Evolutionary conservation across 2,888 invertebrate species (phyloP), one percentile per base, ranked within the genome.

Genomic region (Hedya salicella): DNA sequence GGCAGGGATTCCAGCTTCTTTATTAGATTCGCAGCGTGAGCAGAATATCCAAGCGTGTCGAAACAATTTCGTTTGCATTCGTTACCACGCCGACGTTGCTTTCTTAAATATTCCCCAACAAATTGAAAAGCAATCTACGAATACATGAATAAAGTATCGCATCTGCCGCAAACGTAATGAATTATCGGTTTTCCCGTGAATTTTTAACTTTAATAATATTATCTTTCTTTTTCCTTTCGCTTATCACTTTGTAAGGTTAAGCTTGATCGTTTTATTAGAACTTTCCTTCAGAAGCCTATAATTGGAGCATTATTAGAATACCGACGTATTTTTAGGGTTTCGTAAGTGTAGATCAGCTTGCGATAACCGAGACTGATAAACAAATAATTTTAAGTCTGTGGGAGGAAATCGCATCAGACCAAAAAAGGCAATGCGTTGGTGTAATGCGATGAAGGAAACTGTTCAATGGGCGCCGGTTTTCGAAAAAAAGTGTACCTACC

Each of bases 11-110:
- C 48, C 25, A 48, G 60, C 39, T 39, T 63, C 62, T 65, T 67
- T 70, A 67, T 68, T 68, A 61, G 54, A 62, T 54, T 50, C 54
- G 68, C 62, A 39, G 40, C 56, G 50, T 48, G 56, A 44, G 19
- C 48, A 13, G 62, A 66, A 68, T 68, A 49, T 19, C 62, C 53
- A 46, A 63, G 44, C 48, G 30, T 14, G 61, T 42, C 49, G 56
- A 67, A 62, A 63, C 62, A 63, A 63, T 65, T 63, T 54, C 62
- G 62, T 67, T 69, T 68, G 59, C 61, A 62, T 66, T 65, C n/a
- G 39, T 62, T 49, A 62, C n/a, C n/a, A n/a, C n/a, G 59, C 25
- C 57, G 25, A 32, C 50, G 56, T 32, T 40, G 54, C n/a, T 40
- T 56, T 69, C 21, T 50, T 49, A 63, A 48, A 60, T 62, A 62